Percentiles rank a stretch among this genome's conserved stretches.
Evolutionary conservation across 2,113 vertebrate genomes (phyloP).

Genomic region (Pimephales promelas): DNA sequence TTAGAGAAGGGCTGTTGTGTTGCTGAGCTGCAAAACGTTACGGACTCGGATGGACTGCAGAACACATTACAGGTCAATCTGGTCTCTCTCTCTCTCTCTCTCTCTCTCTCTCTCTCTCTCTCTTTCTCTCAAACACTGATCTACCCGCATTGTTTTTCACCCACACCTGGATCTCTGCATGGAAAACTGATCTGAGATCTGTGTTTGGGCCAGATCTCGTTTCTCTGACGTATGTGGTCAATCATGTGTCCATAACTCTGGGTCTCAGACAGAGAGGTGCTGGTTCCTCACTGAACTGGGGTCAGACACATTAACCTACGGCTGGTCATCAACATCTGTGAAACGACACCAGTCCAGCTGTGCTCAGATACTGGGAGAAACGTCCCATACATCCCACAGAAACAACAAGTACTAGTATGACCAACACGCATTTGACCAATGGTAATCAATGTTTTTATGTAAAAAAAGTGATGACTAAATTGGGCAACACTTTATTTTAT

Average conservation of each 20-base stretch:
- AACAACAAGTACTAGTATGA: too few species aligned
- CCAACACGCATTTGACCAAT: too few species aligned
- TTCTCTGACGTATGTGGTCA: background rate
- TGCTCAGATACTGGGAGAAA: background rate
- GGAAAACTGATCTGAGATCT: background rate
- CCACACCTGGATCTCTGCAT: background rate
- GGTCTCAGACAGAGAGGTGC: background rate
- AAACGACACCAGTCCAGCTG: background rate
- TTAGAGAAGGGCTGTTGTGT: background rate
- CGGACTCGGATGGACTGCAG: background rate
- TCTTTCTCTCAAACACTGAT: too few species aligned
- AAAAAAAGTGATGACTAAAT: too few species aligned
- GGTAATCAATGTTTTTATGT: too few species aligned
- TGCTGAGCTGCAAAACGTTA: background rate
- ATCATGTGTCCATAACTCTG: constrained; percentile 7
- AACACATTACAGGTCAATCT: background rate
- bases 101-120: too few species aligned
- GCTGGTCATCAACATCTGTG: background rate
- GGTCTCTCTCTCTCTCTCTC: background rate
- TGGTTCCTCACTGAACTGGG: constrained; percentile 1
- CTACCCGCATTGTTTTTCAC: too few species aligned
- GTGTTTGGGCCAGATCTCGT: background rate
- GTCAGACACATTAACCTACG: background rate
- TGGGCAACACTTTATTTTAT: too few species aligned
- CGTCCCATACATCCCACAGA: too few species aligned